A percentile compares a stretch with the other conserved stretches of the same genome.
These are phyloP conservation scores for Chrysomela aeneicollis DNA, from an alignment of 2,888 invertebrate genomes.

Conservation along the genomic window DNA sequence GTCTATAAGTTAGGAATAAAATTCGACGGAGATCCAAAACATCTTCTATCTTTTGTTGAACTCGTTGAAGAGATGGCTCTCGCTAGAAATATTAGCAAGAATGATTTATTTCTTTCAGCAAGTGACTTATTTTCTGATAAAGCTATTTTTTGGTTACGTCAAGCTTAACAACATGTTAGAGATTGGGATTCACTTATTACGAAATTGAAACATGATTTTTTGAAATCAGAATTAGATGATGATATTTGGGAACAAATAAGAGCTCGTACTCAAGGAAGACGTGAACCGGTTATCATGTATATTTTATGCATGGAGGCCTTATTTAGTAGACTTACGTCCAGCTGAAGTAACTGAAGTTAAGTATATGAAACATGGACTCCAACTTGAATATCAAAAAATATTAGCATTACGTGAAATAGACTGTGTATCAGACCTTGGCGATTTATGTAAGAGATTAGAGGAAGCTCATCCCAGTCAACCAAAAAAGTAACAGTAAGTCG, in stretches of 20 bases:
- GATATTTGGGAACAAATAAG: slow-evolving; percentile 24
- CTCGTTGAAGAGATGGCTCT: slow-evolving; percentile 16
- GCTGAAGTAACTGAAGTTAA: slow-evolving; percentile 20
- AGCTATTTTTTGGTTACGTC: slow-evolving; percentile 20
- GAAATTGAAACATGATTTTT: slow-evolving; percentile 24
- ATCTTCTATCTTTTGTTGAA: slow-evolving; percentile 23
- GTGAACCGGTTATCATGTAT: slow-evolving; percentile 20
- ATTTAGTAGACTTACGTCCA: slow-evolving; percentile 17
- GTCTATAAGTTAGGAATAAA: slow-evolving; percentile 22
- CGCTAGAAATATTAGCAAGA: slow-evolving; percentile 12
- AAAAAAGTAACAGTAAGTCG: too few species aligned
- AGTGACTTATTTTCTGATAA: slow-evolving; percentile 22
- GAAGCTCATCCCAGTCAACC: slow-evolving; percentile 17
- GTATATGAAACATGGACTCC: slow-evolving; percentile 12
- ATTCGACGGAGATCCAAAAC: slow-evolving; percentile 21
- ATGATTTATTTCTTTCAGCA: slow-evolving; percentile 17
- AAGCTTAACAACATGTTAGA: slow-evolving; percentile 11
- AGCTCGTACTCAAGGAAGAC: slow-evolving; percentile 9
- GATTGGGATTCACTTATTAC: slow-evolving; percentile 19
- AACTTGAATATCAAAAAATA: slow-evolving; percentile 14
- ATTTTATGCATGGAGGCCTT: slow-evolving; percentile 15
- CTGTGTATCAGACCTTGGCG: slow-evolving; percentile 10
- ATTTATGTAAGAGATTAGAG: slow-evolving; percentile 21
- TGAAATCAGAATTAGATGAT: slow-evolving; percentile 13
- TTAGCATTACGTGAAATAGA: slow-evolving; percentile 18